Percentiles rank a stretch among this genome's conserved stretches.
Evolutionary conservation across 2,113 vertebrate species (phyloP).

Genomic region (Okapia johnstoni): DNA sequence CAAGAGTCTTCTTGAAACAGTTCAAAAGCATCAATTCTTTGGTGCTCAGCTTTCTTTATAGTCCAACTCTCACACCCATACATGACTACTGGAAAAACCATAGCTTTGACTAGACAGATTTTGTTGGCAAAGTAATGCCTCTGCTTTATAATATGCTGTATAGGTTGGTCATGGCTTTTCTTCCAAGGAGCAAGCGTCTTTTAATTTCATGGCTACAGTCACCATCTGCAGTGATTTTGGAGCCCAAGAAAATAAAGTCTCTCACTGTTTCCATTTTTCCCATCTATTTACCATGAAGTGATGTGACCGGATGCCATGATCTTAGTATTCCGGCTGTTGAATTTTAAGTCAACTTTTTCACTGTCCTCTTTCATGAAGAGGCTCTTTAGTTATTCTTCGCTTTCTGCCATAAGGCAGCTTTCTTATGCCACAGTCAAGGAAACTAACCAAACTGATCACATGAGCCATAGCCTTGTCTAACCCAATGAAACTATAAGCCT

Average conservation of each 20-base stretch:
- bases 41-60: neutral
- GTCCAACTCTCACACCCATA: neutral
- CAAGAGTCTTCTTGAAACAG: neutral
- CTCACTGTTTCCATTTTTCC: neutral
- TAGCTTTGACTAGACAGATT: neutral
- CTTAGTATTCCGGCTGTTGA: neutral
- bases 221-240: neutral
- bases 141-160: neutral
- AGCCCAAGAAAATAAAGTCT: neutral
- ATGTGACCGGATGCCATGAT: neutral
- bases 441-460: neutral
- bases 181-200: neutral
- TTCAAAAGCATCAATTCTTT: neutral
- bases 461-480: neutral
- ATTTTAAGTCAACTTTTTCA: neutral
- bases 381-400: neutral
- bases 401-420: neutral
- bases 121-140: neutral
- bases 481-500: neutral
- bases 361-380: neutral
- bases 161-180: neutral
- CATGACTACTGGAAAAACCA: neutral
- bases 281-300: neutral
- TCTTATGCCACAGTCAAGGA: neutral
- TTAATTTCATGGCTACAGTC: neutral